Evolutionary conservation across 35 echinoderm and acorn worm species (phyloP).

Genomic region (Patiria miniata): DNA sequence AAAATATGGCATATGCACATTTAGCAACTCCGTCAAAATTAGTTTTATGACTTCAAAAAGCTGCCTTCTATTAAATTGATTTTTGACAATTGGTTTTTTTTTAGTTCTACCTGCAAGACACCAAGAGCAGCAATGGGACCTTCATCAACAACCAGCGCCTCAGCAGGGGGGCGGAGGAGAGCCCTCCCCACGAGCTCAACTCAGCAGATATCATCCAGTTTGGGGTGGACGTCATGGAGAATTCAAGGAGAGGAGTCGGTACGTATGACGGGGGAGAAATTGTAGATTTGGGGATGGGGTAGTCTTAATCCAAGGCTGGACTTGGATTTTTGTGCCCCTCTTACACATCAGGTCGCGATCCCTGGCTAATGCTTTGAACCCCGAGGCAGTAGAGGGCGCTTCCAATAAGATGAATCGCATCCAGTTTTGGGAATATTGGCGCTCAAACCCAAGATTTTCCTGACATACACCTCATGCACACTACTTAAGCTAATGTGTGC

Average conservation of each 20-base stretch:
- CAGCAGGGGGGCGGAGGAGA: slow-evolving; percentile 85
- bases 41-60: too few relatives aligned
- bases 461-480: too few relatives aligned
- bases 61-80: background rate
- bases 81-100: slow-evolving; percentile 32
- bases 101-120: slow-evolving; percentile 98
- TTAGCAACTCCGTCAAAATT: too few relatives aligned
- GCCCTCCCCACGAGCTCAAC: slow-evolving; percentile 76
- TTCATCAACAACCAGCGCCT: slow-evolving; percentile 97
- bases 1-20: too few relatives aligned
- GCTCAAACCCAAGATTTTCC: too few relatives aligned
- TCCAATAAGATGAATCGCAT: too few relatives aligned
- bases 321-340: too few relatives aligned
- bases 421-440: too few relatives aligned
- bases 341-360: too few relatives aligned
- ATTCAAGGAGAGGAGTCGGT: slow-evolving; percentile 93
- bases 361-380: too few relatives aligned
- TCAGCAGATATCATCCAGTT: slow-evolving; percentile 98
- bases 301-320: background rate
- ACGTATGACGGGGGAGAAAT: background rate
- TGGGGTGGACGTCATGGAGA: slow-evolving; percentile 98
- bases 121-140: slow-evolving; percentile 99
- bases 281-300: background rate
- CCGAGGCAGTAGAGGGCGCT: too few relatives aligned
- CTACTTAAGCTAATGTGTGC: too few relatives aligned